Conservation (phyloP, 2,888 invertebrate species). For the Chrysopilus asiliformis region DNA sequence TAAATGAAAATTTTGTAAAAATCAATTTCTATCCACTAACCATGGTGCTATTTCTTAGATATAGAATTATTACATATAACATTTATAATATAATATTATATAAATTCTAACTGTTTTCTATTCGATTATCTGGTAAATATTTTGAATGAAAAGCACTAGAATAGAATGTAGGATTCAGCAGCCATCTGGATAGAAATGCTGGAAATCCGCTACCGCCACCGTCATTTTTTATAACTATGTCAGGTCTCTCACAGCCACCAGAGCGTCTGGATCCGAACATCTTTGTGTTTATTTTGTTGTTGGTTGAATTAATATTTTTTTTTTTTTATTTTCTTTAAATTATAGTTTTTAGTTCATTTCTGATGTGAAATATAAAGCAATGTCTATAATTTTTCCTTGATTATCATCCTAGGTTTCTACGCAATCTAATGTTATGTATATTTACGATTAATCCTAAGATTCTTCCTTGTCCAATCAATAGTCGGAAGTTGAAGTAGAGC, state of each 20-base stretch:
- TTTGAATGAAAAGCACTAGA: conserved; percentile 1
- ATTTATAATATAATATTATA: too few relatives aligned
- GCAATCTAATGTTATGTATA: not conserved
- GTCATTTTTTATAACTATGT: not conserved
- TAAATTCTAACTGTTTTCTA: too few relatives aligned
- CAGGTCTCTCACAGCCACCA: conserved; percentile 5
- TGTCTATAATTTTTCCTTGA: not conserved
- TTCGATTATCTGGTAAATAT: not conserved
- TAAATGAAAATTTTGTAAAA: too few relatives aligned
- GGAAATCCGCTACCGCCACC: conserved; percentile 1
- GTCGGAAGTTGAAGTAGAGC: too few relatives aligned
- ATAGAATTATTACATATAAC: too few relatives aligned
- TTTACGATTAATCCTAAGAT: not conserved
- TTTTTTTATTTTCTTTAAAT: not conserved
- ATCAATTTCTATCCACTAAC: too few relatives aligned
- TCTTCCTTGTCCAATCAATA: not conserved
- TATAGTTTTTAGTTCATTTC: not conserved
- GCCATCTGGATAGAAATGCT: conserved; percentile 8
- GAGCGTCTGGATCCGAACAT: conserved; percentile 9
- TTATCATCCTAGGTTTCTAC: not conserved
- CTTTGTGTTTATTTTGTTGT: conserved; percentile 2
- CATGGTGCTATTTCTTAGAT: too few relatives aligned
- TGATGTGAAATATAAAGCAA: too few relatives aligned
- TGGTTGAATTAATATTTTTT: not conserved
- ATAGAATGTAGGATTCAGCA: conserved; percentile 11